Evolutionary conservation across 2,888 invertebrate species (phyloP).

Genomic region (Eupithecia inturbata): DNA sequence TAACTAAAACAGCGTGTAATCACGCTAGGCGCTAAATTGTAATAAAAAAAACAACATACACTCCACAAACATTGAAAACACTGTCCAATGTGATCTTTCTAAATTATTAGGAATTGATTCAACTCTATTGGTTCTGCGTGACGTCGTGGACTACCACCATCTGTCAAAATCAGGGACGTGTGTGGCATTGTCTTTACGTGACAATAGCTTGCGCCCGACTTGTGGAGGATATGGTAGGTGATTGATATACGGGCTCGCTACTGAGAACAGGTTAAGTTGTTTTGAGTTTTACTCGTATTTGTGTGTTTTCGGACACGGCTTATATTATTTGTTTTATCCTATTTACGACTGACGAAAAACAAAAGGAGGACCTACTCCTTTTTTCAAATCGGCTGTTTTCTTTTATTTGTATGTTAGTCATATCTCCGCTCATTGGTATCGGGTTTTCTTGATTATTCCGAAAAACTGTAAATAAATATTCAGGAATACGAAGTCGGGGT

Average conservation of each 20-base stretch:
- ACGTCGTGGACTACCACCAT: slow-evolving; percentile 37
- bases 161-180: slow-evolving; percentile 42
- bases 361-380: too few species aligned
- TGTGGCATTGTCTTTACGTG: slow-evolving; percentile 44
- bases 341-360: background rate
- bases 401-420: too few species aligned
- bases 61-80: background rate
- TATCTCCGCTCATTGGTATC: too few species aligned
- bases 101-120: slow-evolving; percentile 27
- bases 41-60: too few species aligned
- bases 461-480: too few species aligned
- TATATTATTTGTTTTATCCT: background rate
- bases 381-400: too few species aligned
- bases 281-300: background rate
- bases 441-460: too few species aligned
- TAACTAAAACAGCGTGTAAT: too few species aligned
- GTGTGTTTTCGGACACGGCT: background rate
- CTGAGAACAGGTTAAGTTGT: background rate
- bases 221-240: slow-evolving; percentile 20
- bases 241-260: slow-evolving; percentile 7
- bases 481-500: too few species aligned
- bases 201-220: slow-evolving; percentile 29
- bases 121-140: slow-evolving; percentile 31
- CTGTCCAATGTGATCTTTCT: background rate
- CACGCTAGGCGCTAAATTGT: too few species aligned